Base-by-base conservation (phyloP, 1,140 invertebrate species). In the Cotesia vestalis region DNA sequence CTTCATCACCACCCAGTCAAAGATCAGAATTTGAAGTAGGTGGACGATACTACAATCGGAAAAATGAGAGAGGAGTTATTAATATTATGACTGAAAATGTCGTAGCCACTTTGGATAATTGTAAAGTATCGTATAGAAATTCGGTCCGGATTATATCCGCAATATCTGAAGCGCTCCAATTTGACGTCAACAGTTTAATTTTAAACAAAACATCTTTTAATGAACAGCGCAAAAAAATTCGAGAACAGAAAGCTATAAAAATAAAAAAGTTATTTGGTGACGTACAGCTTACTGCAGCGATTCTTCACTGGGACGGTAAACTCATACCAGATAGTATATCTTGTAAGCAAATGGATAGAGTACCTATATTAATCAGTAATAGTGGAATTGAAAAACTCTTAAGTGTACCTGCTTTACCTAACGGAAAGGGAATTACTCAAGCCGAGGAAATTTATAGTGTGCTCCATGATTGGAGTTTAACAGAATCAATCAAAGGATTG, bases 61-160 rank as follows among this genome's bases (percentile, higher is more conserved):
- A 76, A 69, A 71, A 77, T 66, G 40, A 59, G 14, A 69, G 76
- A 76, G 76, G 68, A 69, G 70, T 57, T 66, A 71, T 77, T 36
- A 79, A 79, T 72, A 75, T 79, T 71, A 61, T 79, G 67, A 79
- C 73, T 11, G 69, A 77, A 55, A 71, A 77, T 34, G 75, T 78
- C 14, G 76, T 78, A 72, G 78, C 73, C 12, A 69, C 66, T 4
- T 70, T 78, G 14, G 77, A 78, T 67, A 76, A 40, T 51, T 78
- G 73, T 59, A 76, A 74, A 57, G 59, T 80, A 4, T 77, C 73
- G 67, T 75, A 75, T 46, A 75, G 76, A 68, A 73, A 75, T 66
- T 73, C 76, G 6, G 77, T 80, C 51, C 70, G 63, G 2, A 14
- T 80, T 27, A 72, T 78, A 51, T 63, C 64, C 51, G 72, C 74